A percentile compares a stretch with the other conserved stretches of the same genome.
phyloP scores from a whole-genome alignment of 64 coral and sea anemone genomes.

The Actinia equina region DNA sequence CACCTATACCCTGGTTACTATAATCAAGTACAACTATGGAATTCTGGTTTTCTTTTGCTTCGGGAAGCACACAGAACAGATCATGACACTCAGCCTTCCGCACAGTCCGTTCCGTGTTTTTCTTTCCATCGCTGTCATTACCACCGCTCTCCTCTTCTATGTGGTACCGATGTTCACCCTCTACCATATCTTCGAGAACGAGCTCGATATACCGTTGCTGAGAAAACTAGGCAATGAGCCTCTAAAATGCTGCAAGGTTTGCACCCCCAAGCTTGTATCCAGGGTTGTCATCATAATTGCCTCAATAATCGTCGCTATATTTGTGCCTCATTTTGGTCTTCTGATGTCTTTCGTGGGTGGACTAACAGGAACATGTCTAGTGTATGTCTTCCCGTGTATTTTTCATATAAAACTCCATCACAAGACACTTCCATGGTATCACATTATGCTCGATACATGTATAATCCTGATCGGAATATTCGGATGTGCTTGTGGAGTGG shows the following conservation, averaged over 20 bases:
- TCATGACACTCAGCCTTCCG: conserved; percentile 86
- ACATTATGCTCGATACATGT: conserved; percentile 60
- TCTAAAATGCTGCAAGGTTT: conserved; percentile 46
- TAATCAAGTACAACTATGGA: conserved; percentile 91
- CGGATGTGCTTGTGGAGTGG: conserved; percentile 70
- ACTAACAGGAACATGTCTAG: conserved; percentile 79
- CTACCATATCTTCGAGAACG: conserved; percentile 88
- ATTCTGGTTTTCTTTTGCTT: conserved; percentile 88
- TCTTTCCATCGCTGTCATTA: conserved; percentile 65
- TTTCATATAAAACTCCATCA: conserved; percentile 85
- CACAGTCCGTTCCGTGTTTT: conserved; percentile 60
- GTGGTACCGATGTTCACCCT: conserved; percentile 87
- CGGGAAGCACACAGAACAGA: conserved; percentile 79
- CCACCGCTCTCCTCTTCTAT: conserved; percentile 75
- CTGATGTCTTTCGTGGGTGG: conserved; percentile 92
- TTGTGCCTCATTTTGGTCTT: conserved; percentile 88
- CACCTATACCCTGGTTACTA: conserved; percentile 81
- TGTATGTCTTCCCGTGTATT: conserved; percentile 78
- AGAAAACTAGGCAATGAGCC: conserved; percentile 57
- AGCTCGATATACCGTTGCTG: conserved; percentile 81
- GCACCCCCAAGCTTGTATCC: conserved; percentile 65
- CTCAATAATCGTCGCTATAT: conserved; percentile 79
- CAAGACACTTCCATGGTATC: conserved; percentile 71
- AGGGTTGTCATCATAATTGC: conserved; percentile 73
- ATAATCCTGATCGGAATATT: conserved; percentile 64